Evolutionary conservation across 2,797 vertebrate species (phyloP), one percentile per base, ranked within the genome.

Genomic region (Oreonectes daqikongensis): DNA sequence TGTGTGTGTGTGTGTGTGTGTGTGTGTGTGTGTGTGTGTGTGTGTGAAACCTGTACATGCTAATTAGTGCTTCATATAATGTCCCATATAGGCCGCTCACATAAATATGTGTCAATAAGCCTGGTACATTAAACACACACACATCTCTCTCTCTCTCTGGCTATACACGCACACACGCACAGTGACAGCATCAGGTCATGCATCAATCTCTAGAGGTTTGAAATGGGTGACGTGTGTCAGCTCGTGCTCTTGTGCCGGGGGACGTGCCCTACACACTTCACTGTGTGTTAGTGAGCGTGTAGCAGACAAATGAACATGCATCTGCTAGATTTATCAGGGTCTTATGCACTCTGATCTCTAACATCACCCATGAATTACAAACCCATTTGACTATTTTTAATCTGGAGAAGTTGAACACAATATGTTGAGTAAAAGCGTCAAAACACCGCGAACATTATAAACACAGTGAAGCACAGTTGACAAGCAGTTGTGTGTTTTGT

Each of bases 251-350:
- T 28, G 50, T 20, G 3, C 48, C 48, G 30, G 38, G 32, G 40
- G 63, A 61, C 14, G 11, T 65, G 46, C 61, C 50, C 69, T 18
- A 64, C 72, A 75, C 71, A 75, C 71, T 69, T 72, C 75, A 71
- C 17, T 48, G 40, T 15, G 40, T 42, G 40, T 42, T 12, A 3
- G 60, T 6, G 46, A 59, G 68, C n/a, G 17, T 72, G 73, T 60
- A 68, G 72, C 72, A 82, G 78, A 83, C 64, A 73, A 66, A 78
- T 72, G 69, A 73, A 65, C 18, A 83, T 65, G n/a, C 42, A 66
- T 81, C 64, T 24, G 48, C 61, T 83, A 77, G 81, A 85, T 88
- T 84, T 67, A 87, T 86, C 78, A 83, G 81, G n/a, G n/a, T n/a
- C n/a, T n/a, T n/a, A n/a, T n/a, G n/a, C n/a, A n/a, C n/a, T n/a